Evolutionary conservation across 2,888 invertebrate species (phyloP).

Genomic region (Drosophila prostipennis): DNA sequence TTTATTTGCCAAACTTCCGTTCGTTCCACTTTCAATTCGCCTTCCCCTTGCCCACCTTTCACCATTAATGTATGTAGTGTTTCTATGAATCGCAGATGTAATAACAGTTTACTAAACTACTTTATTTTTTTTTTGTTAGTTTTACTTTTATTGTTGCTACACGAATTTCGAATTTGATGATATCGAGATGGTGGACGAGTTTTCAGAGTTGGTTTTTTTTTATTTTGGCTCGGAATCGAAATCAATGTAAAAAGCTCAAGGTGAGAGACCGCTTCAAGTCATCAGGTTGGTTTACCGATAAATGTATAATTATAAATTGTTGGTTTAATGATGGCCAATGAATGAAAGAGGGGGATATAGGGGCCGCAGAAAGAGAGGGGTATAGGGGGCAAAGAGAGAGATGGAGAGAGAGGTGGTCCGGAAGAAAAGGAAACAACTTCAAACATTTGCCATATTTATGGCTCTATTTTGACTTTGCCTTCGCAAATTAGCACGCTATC

Average conservation of each 20-base stretch:
- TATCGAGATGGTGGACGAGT: slow-evolving; percentile 43
- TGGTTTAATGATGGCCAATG: slow-evolving; percentile 45
- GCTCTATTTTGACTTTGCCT: slow-evolving; percentile 57
- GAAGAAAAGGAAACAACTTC: slow-evolving; percentile 35
- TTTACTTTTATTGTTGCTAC: slow-evolving; percentile 41
- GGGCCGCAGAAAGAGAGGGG: slow-evolving; percentile 5
- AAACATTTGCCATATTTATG: slow-evolving; percentile 60
- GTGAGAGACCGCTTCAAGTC: slow-evolving; percentile 72
- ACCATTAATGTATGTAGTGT: slow-evolving; percentile 14
- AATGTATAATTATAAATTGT: slow-evolving; percentile 64
- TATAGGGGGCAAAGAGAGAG: slow-evolving; percentile 3
- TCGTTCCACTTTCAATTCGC: slow-evolving; percentile 72
- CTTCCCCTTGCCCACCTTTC: slow-evolving; percentile 36
- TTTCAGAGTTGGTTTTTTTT: slow-evolving; percentile 22
- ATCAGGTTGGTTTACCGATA: slow-evolving; percentile 51
- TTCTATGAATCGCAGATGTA: slow-evolving; percentile 52
- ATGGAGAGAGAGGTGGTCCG: background rate
- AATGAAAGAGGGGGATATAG: slow-evolving; percentile 3
- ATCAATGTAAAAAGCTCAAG: slow-evolving; percentile 70
- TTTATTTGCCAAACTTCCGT: slow-evolving; percentile 59
- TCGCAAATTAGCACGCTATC: slow-evolving; percentile 71
- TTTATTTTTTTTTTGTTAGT: slow-evolving; percentile 22
- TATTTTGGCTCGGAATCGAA: slow-evolving; percentile 48
- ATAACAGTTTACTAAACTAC: slow-evolving; percentile 57
- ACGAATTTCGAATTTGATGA: slow-evolving; percentile 49